Conservation (phyloP, 92 coral and sea anemone species). For the Meandrina meandrites region DNA sequence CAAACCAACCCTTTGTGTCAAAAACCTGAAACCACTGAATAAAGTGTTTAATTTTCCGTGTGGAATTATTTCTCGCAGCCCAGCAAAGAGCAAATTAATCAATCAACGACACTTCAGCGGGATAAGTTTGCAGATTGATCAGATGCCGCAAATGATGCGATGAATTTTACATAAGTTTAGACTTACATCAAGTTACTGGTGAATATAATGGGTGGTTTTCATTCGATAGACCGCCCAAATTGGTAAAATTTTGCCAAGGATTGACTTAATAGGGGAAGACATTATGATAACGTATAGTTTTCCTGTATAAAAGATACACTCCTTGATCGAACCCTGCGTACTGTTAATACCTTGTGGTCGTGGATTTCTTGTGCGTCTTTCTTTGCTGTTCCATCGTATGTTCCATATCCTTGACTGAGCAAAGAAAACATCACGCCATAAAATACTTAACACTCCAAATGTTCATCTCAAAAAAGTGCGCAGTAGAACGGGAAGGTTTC, state of each 20-base stretch:
- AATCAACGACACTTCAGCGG: neutral
- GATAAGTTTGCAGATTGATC: neutral
- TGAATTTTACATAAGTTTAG: neutral
- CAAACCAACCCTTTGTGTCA: too few species aligned
- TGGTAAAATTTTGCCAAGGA: neutral
- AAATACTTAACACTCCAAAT: neutral
- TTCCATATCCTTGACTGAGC: constrained; percentile 96
- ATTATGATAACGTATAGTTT: neutral
- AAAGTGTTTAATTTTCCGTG: too few species aligned
- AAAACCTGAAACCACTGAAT: too few species aligned
- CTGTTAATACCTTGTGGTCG: constrained; percentile 41
- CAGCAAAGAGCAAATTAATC: neutral
- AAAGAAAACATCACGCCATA: constrained; percentile 71
- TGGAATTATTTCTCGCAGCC: neutral
- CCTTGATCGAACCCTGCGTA: too few species aligned
- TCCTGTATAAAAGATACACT: neutral
- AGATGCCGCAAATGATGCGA: neutral
- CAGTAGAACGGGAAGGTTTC: neutral
- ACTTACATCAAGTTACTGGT: too few species aligned
- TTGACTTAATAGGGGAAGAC: neutral
- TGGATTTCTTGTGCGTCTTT: constrained; percentile 70
- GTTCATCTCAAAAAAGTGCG: neutral
- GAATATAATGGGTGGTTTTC: neutral
- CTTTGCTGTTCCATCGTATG: constrained; percentile 96
- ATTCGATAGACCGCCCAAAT: neutral